Conservation (phyloP, 2,113 vertebrate genomes). For the Petrocephalus zakoni region DNA sequence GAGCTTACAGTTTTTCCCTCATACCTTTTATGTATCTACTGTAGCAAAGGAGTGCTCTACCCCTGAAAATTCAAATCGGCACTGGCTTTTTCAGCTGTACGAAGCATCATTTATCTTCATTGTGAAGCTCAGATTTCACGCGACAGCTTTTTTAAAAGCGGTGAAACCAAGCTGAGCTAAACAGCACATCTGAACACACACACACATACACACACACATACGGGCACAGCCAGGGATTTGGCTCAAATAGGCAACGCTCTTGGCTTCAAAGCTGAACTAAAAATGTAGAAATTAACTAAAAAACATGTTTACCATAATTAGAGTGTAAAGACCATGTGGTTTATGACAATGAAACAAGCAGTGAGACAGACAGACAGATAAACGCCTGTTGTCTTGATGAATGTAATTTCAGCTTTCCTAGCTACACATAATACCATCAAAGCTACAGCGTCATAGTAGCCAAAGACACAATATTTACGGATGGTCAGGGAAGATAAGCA, state of each 20-base stretch:
- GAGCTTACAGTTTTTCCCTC: not conserved
- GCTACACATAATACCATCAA: not conserved
- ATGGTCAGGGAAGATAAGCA: not conserved
- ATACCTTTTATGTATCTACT: not conserved
- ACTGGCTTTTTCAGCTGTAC: not conserved
- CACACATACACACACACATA: not conserved
- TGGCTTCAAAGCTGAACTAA: not conserved
- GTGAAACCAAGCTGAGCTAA: not conserved
- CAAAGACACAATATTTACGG: not conserved
- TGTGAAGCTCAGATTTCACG: not conserved
- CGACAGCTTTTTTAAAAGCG: not conserved
- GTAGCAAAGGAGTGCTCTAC: not conserved
- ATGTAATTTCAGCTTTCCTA: not conserved
- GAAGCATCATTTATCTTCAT: constrained; percentile 2
- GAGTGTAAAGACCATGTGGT: not conserved
- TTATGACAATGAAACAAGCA: not conserved
- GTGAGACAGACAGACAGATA: not conserved
- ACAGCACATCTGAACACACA: not conserved
- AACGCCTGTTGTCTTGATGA: not conserved
- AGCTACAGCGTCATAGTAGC: not conserved
- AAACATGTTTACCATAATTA: not conserved
- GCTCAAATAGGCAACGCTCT: not conserved
- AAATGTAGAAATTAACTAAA: not conserved
- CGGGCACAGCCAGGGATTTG: not conserved
- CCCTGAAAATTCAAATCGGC: not conserved